Base-by-base conservation (phyloP, 64 coral and sea anemone species). In the Montipora foliosa region DNA sequence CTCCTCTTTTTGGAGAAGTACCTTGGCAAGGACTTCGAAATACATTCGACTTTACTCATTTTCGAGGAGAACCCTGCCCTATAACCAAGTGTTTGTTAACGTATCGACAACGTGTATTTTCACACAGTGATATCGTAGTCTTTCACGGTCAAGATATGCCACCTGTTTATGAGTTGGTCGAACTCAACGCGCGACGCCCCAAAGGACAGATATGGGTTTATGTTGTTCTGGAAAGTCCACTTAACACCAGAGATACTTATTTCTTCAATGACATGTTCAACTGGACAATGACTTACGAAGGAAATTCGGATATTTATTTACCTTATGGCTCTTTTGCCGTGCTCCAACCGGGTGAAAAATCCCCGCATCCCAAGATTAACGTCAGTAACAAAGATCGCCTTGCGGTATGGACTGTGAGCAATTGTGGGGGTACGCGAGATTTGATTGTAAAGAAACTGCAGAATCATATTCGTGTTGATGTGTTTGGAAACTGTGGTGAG, bases 201-300 rank as follows among this genome's bases (percentile, higher is more conserved):
- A 91, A 75, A 45, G 45, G 62, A 49, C 89, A 91, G 67, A 91
- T 74, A 7, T 91, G 89, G 89, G 67, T 91, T 3, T 91, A 91
- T 73, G 74, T 91, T 45, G 89, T 79, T 44, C 52, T 91, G 15
- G 89, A 91, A 57, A 67, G 15, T 68, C 89, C 89, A 3, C 49
- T 19, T 6, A 81, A 77, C 44, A 52, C 79, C 49, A 67, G 7
- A 6, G 89, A 91, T 53, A 47, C 89, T 12, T 72, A 74, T 44
- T 82, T 62, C 44, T 49, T 91, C 6, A 24, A 82, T 8, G 80
- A 91, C 16, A 49, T 91, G 67, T 96, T 96, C 29, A 91, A 96
- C 47, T 96, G 91, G 91, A 96, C 95, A 16, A 72, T 96, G 14
- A 93, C 95, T 5, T 96, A 96, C 44, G 61, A 87, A 8, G 52